These are phyloP conservation scores for Anticlea derivata DNA, from an alignment of 2,888 invertebrate genomes.

Conservation along the genomic window DNA sequence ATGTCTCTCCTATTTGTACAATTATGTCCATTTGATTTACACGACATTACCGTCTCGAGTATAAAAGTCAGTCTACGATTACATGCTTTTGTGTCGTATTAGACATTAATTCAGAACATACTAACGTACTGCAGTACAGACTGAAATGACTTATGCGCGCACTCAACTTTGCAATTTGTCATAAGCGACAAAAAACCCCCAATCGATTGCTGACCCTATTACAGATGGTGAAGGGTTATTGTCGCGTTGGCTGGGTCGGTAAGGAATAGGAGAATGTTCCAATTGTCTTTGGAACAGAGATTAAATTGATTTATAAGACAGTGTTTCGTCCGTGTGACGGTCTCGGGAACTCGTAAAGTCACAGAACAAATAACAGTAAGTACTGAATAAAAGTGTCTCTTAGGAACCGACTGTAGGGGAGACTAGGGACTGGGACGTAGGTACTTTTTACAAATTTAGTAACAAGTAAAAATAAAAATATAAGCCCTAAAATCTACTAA, in stretches of 20 bases:
- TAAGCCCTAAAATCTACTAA: too few species aligned
- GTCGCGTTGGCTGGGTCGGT: slow-evolving; percentile 17
- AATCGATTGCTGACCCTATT: slow-evolving; percentile 34
- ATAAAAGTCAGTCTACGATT: slow-evolving; percentile 72
- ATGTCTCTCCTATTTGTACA: slow-evolving; percentile 56
- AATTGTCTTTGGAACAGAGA: slow-evolving; percentile 73
- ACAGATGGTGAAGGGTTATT: slow-evolving; percentile 15
- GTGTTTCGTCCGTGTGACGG: slow-evolving; percentile 65
- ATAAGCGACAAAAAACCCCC: slow-evolving; percentile 31
- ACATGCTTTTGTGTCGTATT: slow-evolving; percentile 67
- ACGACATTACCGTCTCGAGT: slow-evolving; percentile 47
- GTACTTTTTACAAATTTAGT: too few species aligned
- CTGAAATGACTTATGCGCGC: slow-evolving; percentile 65
- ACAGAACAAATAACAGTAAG: slow-evolving; percentile 34
- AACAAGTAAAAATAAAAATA: too few species aligned
- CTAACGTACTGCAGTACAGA: slow-evolving; percentile 50
- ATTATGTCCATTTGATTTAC: slow-evolving; percentile 63
- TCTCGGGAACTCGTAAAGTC: slow-evolving; percentile 66
- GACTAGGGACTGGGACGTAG: too few species aligned
- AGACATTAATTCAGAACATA: slow-evolving; percentile 59
- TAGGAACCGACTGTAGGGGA: not conserved
- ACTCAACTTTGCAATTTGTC: slow-evolving; percentile 45
- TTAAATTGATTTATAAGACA: slow-evolving; percentile 78
- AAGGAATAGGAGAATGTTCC: slow-evolving; percentile 45
- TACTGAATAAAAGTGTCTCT: slow-evolving; percentile 7